Conservation (phyloP, 2,888 invertebrate genomes). For the Timema cristinae region DNA sequence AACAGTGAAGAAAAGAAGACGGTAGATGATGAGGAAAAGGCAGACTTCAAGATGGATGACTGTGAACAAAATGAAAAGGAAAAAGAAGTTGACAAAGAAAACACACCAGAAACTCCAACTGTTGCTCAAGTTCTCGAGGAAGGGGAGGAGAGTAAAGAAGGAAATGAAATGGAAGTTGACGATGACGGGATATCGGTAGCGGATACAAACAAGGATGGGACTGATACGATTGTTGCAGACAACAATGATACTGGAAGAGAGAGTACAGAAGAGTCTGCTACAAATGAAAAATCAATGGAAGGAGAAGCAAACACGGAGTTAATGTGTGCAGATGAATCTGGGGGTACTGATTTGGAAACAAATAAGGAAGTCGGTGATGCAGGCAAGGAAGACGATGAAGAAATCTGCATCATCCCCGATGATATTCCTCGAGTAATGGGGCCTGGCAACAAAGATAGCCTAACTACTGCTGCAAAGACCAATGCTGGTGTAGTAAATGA, state of each 20-base stretch:
- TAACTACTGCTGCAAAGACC: neutral
- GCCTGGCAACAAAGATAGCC: slow-evolving; percentile 14
- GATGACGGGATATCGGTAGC: slow-evolving; percentile 30
- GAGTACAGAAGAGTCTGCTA: neutral
- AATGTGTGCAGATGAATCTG: neutral
- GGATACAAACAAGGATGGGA: slow-evolving; percentile 20
- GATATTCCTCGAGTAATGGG: slow-evolving; percentile 34
- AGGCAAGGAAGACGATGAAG: slow-evolving; percentile 15
- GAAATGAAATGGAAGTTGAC: slow-evolving; percentile 32
- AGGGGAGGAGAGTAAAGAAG: slow-evolving; percentile 37
- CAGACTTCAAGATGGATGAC: slow-evolving; percentile 35
- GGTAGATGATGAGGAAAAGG: slow-evolving; percentile 36
- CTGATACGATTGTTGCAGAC: neutral
- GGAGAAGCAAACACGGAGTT: neutral
- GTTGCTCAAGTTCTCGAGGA: slow-evolving; percentile 38
- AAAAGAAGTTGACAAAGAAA: slow-evolving; percentile 17
- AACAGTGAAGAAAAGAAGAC: slow-evolving; percentile 27
- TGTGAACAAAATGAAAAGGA: slow-evolving; percentile 33
- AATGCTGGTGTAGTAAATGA: neutral
- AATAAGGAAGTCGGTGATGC: neutral
- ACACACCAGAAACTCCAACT: slow-evolving; percentile 27
- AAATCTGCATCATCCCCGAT: slow-evolving; percentile 43
- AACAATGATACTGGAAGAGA: no score
- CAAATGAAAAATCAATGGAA: neutral
- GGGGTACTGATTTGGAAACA: neutral